Evolutionary conservation across 2,888 invertebrate genomes (phyloP), one percentile per base, ranked within the genome.

Genomic region (Corythucha ciliata): DNA sequence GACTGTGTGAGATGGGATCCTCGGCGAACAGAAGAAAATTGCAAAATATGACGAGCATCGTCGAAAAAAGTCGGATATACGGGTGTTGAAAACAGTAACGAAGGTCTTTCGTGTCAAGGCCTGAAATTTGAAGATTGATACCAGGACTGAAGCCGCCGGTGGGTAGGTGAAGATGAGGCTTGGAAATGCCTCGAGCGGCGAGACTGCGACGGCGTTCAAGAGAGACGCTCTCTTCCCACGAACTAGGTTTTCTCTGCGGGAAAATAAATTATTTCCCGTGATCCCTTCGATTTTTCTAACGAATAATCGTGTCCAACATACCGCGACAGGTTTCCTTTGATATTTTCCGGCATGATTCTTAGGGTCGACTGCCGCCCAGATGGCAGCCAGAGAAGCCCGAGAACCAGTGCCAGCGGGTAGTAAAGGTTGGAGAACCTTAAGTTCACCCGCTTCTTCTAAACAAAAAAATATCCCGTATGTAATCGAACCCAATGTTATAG

Each of bases 1-100:
- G 65, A 54, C 71, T 71, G 62, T 73, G 72, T 2, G 71, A 70
- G 24, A 73, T 69, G 1, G 72, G 73, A 58, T 73, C 73, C 57
- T 73, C 73, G 7, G 72, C 73, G 61, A 72, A 73, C 18, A 73
- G 67, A 33, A 72, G 64, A 59, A 73, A 72, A 61, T 73, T 73
- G 61, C 70, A 72, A 60, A 72, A 69, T 41, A 69, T 70, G 36
- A 72, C 70, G 57, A 72, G 67, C 58, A 71, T 71, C 6, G 70
- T 69, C 44, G 71, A 64, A 58, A 69, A 66, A n/a, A 72, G 63
- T 16, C 73, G 62, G 21, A 68, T 63, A 59, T 70, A 72, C 4
- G 73, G 73, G 60, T 73, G 72, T 61, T 72, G 72, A 61, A 73
- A 72, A 61, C 68, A 71, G 61, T 71, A 73, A 25, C 71, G 66